Percentiles rank a stretch among this genome's conserved stretches.
Evolutionary conservation across 1,140 invertebrate species (phyloP).

Genomic region (Arion vulgaris): DNA sequence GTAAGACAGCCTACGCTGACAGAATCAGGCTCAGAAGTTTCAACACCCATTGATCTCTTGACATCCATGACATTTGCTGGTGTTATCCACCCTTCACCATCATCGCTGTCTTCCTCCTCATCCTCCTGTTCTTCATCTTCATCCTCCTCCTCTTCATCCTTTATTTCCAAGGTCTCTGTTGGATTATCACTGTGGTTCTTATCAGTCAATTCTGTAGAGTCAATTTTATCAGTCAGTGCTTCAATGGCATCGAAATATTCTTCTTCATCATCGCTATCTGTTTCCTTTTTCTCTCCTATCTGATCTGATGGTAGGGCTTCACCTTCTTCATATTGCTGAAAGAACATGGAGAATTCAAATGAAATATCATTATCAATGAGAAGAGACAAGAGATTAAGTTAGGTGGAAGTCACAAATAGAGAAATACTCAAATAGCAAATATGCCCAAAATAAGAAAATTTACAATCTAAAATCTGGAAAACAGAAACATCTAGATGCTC

Average conservation of each 20-base stretch:
- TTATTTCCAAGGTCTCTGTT: background rate
- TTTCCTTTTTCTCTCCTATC: slow-evolving; percentile 13
- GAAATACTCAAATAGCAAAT: no score
- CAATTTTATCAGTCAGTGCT: background rate
- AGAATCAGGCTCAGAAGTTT: slow-evolving; percentile 64
- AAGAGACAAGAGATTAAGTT: no score
- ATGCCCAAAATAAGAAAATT: no score
- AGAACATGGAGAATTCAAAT: no score
- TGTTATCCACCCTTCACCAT: slow-evolving; percentile 91
- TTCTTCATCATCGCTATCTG: slow-evolving; percentile 27
- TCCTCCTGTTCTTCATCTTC: slow-evolving; percentile 64
- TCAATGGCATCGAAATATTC: slow-evolving; percentile 26
- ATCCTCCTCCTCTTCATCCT: background rate
- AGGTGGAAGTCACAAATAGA: no score
- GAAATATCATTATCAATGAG: no score
- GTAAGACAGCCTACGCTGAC: slow-evolving; percentile 91
- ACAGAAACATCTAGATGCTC: no score
- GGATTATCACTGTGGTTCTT: background rate
- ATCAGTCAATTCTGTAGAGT: slow-evolving; percentile 7
- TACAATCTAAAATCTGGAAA: no score
- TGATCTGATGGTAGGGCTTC: slow-evolving; percentile 11
- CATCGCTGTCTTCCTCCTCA: slow-evolving; percentile 72
- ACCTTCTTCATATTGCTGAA: slow-evolving; percentile 20
- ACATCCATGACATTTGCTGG: slow-evolving; percentile 85
- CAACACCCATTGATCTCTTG: slow-evolving; percentile 80